These are phyloP conservation scores for Passerina amoena DNA, from an alignment of 2,113 vertebrate genomes.

Conservation along the genomic window DNA sequence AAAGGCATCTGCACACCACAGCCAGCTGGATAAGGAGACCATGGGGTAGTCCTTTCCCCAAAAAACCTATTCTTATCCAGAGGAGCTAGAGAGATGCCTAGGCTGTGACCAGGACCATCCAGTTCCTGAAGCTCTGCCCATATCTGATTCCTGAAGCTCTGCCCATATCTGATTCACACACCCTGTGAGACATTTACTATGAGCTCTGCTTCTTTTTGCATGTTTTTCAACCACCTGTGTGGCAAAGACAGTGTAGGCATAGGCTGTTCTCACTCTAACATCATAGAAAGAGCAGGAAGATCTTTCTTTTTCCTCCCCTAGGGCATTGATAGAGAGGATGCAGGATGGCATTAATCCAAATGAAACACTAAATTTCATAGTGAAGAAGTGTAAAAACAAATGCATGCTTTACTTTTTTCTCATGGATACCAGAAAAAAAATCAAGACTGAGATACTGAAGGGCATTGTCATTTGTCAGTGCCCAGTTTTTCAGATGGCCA, in stretches of 20 bases:
- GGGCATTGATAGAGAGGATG: fast-evolving
- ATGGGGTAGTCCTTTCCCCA: not conserved
- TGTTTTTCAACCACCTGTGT: not conserved
- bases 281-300: not conserved
- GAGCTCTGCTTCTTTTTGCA: not conserved
- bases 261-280: not conserved
- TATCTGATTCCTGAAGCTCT: not conserved
- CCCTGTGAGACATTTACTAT: not conserved
- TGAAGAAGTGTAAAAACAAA: not conserved
- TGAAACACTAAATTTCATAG: not conserved
- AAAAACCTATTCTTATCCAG: not conserved
- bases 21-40: not conserved
- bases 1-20: not conserved
- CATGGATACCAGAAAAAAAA: not conserved
- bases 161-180: not conserved
- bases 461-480: not conserved
- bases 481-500: not conserved
- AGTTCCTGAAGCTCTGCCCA: not conserved
- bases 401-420: not conserved
- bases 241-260: not conserved
- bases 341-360: not conserved
- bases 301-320: not conserved
- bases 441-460: not conserved
- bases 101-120: not conserved
- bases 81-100: not conserved